Conservation (phyloP, 2,797 vertebrate species). For the Silurus lanzhouensis region DNA sequence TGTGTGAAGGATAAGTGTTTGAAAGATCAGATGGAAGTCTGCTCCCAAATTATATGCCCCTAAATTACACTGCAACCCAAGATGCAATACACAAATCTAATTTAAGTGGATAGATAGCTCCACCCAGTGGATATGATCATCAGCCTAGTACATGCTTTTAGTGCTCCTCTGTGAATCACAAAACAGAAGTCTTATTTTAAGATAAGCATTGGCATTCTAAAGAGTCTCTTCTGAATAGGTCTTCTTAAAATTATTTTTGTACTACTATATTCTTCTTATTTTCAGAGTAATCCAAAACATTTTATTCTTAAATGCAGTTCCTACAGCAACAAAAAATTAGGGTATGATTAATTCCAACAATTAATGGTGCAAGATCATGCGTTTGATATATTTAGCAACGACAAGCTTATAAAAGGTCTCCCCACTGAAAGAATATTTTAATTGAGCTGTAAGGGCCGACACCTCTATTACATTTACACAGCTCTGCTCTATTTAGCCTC, state of each 20-base stretch:
- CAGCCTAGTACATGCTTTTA: background rate
- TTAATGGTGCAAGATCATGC: background rate
- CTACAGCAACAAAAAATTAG: background rate
- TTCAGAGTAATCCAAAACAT: background rate
- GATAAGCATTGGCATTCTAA: background rate
- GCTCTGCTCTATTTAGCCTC: background rate
- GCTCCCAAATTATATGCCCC: background rate
- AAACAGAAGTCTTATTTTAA: background rate
- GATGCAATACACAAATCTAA: background rate
- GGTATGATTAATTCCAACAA: background rate
- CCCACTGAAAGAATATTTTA: background rate
- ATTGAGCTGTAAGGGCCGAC: background rate
- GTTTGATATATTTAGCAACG: background rate
- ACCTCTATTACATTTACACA: background rate
- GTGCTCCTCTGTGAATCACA: background rate
- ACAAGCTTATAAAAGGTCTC: background rate
- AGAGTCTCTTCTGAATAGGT: background rate
- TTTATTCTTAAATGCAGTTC: background rate
- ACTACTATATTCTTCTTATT: background rate
- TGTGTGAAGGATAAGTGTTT: conserved; percentile 10
- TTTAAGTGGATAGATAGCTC: conserved; percentile 55
- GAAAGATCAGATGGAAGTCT: conserved; percentile 7
- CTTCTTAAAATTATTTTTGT: background rate
- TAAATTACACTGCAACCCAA: background rate
- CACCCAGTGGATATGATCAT: conserved; percentile 65